Base-by-base conservation (phyloP, 2,888 invertebrate species). In the Capitulum mitella region DNA sequence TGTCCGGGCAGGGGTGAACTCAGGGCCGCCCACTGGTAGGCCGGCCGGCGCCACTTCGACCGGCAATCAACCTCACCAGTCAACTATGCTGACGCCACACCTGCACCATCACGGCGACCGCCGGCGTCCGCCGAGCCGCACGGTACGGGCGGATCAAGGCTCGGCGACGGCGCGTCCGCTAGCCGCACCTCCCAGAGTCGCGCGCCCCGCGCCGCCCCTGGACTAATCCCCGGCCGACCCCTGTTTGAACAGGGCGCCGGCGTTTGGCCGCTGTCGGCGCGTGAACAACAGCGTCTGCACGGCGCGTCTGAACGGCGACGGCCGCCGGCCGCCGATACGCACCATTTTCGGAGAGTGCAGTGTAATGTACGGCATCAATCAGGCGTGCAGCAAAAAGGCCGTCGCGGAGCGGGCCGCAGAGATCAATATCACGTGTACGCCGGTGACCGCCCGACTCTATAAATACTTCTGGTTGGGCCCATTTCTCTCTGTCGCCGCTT, bases 401-500 rank as follows among this genome's bases (percentile, higher is more conserved):
- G 37, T 10, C 70, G 40, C 70, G 26, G 40, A 16, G 70, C 37
- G 6, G 40, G 70, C 29, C 29, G 40, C 70, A 29, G 70, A 70
- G 70, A 70, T 37, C 29, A 29, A 40, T 70, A 70, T 70, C 70
- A n/a, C 70, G 34, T 16, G 64, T 37, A 64, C 58, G 58, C 29
- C 32, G 29, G 70, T 26, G 26, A 70, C 70, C 70, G 70, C 19
- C 40, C 37, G 70, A 10, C 40, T 12, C 70, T 70, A 70, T 70
- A 70, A 70, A 70, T 70, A 70, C 70, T 37, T 70, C 70, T 40
- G 37, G 70, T 70, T n/a, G 37, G 70, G 26, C 37, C 40, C 70
- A n/a, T 70, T 70, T 70, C 37, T 70, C 70, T 70, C 70, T 70
- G 70, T 70, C 70, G 37, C 70, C 70, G 70, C 64, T 70, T 70